Evolutionary conservation across 2,113 vertebrate species (phyloP).

Genomic region (Podocnemis expansa): DNA sequence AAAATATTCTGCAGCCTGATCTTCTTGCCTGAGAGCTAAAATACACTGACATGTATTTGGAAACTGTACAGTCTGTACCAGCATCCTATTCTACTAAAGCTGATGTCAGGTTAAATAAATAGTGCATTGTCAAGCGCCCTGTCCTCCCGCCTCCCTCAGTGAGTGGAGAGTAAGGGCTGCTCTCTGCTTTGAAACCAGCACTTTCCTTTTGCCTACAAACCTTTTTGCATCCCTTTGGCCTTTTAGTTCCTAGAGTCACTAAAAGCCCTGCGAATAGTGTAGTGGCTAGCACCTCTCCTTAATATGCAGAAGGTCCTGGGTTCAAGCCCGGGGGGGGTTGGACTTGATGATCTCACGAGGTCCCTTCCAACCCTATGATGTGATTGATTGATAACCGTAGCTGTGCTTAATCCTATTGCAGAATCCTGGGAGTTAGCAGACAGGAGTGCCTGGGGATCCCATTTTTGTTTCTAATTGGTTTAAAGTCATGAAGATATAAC

Average conservation of each 20-base stretch:
- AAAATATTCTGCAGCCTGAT: slow-evolving; percentile 34
- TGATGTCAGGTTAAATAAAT: slow-evolving; percentile 6
- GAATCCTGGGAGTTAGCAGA: background rate
- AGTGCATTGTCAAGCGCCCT: background rate
- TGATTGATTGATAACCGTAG: no score
- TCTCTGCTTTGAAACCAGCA: background rate
- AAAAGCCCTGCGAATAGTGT: no score
- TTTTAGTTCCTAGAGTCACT: background rate
- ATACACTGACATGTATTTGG: slow-evolving; percentile 20
- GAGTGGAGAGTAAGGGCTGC: background rate
- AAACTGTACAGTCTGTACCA: background rate
- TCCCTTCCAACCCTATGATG: no score
- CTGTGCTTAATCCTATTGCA: background rate
- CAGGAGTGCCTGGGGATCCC: background rate
- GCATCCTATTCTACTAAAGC: background rate
- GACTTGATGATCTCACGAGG: no score
- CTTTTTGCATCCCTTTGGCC: background rate
- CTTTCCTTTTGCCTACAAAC: background rate
- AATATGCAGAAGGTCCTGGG: no score
- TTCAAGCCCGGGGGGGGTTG: no score
- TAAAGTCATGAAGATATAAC: background rate
- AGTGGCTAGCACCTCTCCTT: no score
- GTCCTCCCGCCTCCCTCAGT: background rate
- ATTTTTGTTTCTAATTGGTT: background rate
- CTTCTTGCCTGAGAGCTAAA: slow-evolving; percentile 42